Base-by-base conservation (phyloP, 35 echinoderm and acorn worm species). In the Amphiura filiformis region DNA sequence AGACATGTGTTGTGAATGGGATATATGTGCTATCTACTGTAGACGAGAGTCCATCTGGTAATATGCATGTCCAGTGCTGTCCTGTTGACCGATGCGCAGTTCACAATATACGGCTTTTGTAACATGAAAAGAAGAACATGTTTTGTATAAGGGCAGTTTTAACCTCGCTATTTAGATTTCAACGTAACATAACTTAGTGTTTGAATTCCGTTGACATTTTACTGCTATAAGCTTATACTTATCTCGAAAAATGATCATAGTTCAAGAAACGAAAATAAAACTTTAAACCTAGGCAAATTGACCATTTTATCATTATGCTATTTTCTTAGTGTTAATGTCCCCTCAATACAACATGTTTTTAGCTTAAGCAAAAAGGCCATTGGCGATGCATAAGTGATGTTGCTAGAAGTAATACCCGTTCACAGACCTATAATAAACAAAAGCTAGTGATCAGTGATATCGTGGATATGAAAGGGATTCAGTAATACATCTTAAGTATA, bases 371-470 rank as follows among this genome's bases (percentile, higher is more conserved):
- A 70, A 70, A 70, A n/a, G 44, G 17, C 61, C 26, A 70, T 3
- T 70, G 61, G 61, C 61, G 28, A 70, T 70, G 3, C 28, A 18
- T 70, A 70, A 70, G 61, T 70, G 61, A 70, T 70, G 61, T 70
- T 13, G 61, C 61, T 70, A 23, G 7, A 26, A 70, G 61, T 70
- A 70, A 70, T 70, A 70, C 61, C 61, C 61, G 28, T 70, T 70
- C 61, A 70, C 26, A 70, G 61, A 70, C 61, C 28, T 70, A 70
- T 70, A 30, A 70, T 70, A 70, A 70, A 70, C 61, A 70, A 70
- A 15, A n/a, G n/a, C n/a, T n/a, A n/a, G n/a, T n/a, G n/a, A n/a
- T n/a, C 1, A 23, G 61, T 70, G 61, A 70, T 70, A 70, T 70
- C 11, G 61, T 70, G 3, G 26, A 18, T 11, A 7, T 11, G 26